Conservation (phyloP, 2,113 vertebrate species). For the Xerus inauris region DNA sequence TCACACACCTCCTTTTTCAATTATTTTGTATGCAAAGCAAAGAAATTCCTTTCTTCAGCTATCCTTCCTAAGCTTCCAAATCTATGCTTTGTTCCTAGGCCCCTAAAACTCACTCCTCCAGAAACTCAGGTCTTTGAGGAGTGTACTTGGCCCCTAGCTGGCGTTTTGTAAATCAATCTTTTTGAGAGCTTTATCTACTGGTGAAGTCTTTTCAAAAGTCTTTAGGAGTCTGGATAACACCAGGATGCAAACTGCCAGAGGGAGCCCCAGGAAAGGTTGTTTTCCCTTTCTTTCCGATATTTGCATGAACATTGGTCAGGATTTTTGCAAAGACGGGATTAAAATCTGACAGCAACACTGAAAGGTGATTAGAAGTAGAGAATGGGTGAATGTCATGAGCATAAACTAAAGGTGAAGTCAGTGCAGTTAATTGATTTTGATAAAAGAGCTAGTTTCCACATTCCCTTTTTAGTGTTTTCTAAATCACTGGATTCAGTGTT, state of each 20-base stretch:
- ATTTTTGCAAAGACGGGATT: slow-evolving; percentile 26
- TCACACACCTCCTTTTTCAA: not conserved
- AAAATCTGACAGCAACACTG: not conserved
- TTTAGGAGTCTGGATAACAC: slow-evolving; percentile 50
- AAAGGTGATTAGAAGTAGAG: slow-evolving; percentile 36
- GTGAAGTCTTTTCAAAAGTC: slow-evolving; percentile 60
- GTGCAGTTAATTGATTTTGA: slow-evolving; percentile 1
- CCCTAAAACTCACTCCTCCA: slow-evolving; percentile 45
- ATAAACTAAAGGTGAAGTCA: not conserved
- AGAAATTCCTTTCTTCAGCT: slow-evolving; percentile 41
- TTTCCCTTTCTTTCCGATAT: not conserved
- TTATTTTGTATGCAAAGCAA: slow-evolving; percentile 59
- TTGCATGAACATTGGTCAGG: slow-evolving; percentile 40
- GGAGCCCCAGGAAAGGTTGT: not conserved
- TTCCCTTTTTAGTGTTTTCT: not conserved
- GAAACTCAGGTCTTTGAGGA: slow-evolving; percentile 45
- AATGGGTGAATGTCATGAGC: not conserved
- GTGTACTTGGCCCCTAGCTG: not conserved
- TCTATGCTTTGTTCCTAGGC: slow-evolving; percentile 58
- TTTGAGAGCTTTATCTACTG: slow-evolving; percentile 43
- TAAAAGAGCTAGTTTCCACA: slow-evolving; percentile 2
- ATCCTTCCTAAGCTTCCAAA: slow-evolving; percentile 30
- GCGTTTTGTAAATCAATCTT: slow-evolving; percentile 50
- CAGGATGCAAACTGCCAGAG: slow-evolving; percentile 6
- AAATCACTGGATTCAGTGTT: not conserved